Evolutionary conservation across 2,113 vertebrate genomes (phyloP).

Genomic region (Australoheros scitulus): DNA sequence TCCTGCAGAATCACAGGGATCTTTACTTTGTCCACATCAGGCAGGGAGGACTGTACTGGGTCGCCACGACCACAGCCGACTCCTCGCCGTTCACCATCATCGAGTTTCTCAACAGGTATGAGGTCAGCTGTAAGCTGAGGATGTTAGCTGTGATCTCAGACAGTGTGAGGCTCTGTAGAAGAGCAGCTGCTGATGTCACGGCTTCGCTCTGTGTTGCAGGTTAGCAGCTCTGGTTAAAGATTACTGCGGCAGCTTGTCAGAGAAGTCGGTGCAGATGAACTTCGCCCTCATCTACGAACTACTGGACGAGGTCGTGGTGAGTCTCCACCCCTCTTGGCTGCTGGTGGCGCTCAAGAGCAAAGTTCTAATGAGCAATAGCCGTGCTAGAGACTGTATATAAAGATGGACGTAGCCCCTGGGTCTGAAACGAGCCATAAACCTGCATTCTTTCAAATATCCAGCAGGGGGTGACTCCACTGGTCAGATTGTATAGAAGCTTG

Average conservation of each 20-base stretch:
- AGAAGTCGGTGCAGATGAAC: constrained; percentile 86
- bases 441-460: background rate
- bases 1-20: constrained; percentile 76
- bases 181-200: background rate
- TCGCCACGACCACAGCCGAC: constrained; percentile 77
- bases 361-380: background rate
- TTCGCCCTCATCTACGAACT: constrained; percentile 90
- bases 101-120: constrained; percentile 87
- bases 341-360: background rate
- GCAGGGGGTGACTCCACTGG: background rate
- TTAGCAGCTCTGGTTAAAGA: constrained; percentile 85
- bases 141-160: background rate
- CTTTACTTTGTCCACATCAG: constrained; percentile 86
- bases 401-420: background rate
- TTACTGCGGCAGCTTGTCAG: constrained; percentile 86
- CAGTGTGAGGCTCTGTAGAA: background rate
- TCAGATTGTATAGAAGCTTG: background rate
- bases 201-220: constrained; percentile 63
- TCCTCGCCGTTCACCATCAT: constrained; percentile 86
- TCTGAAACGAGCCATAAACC: background rate
- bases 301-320: constrained; percentile 89
- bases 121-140: background rate
- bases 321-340: background rate
- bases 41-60: constrained; percentile 88
- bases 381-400: too few relatives aligned